Evolutionary conservation across 2,888 invertebrate genomes (phyloP).

Genomic region (Belgica antarctica): DNA sequence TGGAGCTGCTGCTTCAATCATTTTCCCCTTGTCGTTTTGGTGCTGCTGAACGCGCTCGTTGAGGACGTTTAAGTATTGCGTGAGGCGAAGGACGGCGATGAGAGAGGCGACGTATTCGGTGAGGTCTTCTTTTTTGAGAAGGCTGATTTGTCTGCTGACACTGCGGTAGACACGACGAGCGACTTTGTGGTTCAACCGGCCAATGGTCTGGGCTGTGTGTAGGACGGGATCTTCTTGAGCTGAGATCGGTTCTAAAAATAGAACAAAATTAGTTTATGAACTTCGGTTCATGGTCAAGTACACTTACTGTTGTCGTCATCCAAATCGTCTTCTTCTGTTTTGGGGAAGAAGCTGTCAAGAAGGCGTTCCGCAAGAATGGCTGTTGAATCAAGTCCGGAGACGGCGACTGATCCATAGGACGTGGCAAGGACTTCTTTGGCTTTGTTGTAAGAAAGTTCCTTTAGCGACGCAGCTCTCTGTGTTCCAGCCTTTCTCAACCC

Average conservation of each 20-base stretch:
- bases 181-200: constrained; percentile 68
- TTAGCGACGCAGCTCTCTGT: constrained; percentile 63
- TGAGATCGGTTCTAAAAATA: constrained; percentile 60
- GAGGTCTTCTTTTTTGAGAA: constrained; percentile 56
- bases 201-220: constrained; percentile 71
- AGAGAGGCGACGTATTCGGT: constrained; percentile 57
- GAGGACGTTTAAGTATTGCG: constrained; percentile 56
- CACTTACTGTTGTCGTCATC: constrained; percentile 46
- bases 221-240: constrained; percentile 64
- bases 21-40: too few species aligned
- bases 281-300: background rate
- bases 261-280: background rate
- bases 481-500: constrained; percentile 54
- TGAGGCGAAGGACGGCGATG: constrained; percentile 56
- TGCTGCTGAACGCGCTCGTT: constrained; percentile 51
- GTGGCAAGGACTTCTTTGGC: constrained; percentile 69
- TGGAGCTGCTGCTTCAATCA: too few species aligned
- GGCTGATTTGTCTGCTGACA: constrained; percentile 62
- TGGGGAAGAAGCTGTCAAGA: constrained; percentile 72
- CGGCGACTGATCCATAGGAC: constrained; percentile 66
- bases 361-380: constrained; percentile 68
- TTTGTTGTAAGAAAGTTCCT: constrained; percentile 69
- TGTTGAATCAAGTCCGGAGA: constrained; percentile 66
- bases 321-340: constrained; percentile 54
- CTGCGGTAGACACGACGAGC: constrained; percentile 68